Evolutionary conservation across 35 echinoderm and acorn worm species (phyloP).

Genomic region (Patiria miniata): DNA sequence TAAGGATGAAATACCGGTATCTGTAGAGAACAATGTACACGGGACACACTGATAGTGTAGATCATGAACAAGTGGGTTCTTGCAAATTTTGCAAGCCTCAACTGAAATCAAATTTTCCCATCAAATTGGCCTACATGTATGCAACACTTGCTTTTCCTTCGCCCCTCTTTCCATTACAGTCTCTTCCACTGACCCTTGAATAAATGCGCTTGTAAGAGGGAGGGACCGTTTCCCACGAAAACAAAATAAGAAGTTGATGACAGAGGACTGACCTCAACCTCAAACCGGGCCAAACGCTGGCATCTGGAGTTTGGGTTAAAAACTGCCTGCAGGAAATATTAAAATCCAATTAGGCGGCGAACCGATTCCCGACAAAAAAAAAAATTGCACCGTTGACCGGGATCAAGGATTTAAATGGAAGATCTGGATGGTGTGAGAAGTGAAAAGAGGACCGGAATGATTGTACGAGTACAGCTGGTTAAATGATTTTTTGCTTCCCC

Average conservation of each 20-base stretch:
- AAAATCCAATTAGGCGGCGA: neutral
- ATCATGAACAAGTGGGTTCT: no score
- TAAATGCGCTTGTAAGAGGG: neutral
- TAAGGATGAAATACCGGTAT: no score
- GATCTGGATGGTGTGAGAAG: no score
- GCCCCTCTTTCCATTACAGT: neutral
- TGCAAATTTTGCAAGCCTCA: no score
- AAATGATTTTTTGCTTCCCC: no score
- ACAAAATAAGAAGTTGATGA: neutral
- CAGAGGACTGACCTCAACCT: neutral
- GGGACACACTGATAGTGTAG: no score
- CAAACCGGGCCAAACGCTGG: neutral
- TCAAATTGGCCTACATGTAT: no score
- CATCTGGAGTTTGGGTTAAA: slow-evolving; percentile 15
- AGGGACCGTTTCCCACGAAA: neutral
- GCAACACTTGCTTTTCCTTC: neutral
- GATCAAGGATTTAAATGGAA: neutral
- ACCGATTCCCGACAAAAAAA: neutral
- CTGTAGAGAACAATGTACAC: no score
- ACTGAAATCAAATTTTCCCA: no score
- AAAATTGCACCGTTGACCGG: neutral
- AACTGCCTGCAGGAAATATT: neutral
- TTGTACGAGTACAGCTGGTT: no score
- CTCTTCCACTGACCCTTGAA: neutral
- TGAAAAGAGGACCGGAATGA: no score